These are phyloP conservation scores for Ceratina australensis DNA, from an alignment of 1,140 invertebrate genomes.

Conservation along the genomic window DNA sequence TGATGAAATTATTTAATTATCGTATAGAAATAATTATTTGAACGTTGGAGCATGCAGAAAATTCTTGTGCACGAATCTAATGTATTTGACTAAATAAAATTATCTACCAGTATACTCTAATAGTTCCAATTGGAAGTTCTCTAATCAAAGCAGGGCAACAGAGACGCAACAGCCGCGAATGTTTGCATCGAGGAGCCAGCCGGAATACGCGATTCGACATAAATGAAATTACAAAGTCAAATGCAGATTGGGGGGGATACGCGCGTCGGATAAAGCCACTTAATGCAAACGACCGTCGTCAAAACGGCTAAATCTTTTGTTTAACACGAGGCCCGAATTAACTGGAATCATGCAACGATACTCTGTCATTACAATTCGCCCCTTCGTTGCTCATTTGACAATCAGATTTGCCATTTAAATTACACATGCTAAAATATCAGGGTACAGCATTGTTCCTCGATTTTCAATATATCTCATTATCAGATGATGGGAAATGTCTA, in stretches of 20 bases:
- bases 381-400: not conserved
- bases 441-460: too few relatives aligned
- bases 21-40: too few relatives aligned
- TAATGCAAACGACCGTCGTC: constrained; percentile 46
- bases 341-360: not conserved
- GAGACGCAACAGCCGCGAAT: constrained; percentile 4
- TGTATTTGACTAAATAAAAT: too few relatives aligned
- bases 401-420: not conserved
- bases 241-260: constrained; percentile 18
- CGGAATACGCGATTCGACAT: constrained; percentile 30
- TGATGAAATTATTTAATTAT: too few relatives aligned
- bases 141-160: constrained; percentile 1
- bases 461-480: too few relatives aligned
- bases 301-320: constrained; percentile 43
- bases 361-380: constrained; percentile 1
- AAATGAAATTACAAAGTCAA: constrained; percentile 54
- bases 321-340: constrained; percentile 24
- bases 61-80: too few relatives aligned
- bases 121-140: constrained; percentile 9
- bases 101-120: too few relatives aligned
- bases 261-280: constrained; percentile 32
- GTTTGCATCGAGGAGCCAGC: constrained; percentile 1
- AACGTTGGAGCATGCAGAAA: too few relatives aligned
- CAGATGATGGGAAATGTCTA: too few relatives aligned
- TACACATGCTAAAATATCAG: too few relatives aligned